A percentile compares a stretch with the other conserved stretches of the same genome.
Conservation (phyloP, 2,888 invertebrate species). For the Tetranychus truncatus region DNA sequence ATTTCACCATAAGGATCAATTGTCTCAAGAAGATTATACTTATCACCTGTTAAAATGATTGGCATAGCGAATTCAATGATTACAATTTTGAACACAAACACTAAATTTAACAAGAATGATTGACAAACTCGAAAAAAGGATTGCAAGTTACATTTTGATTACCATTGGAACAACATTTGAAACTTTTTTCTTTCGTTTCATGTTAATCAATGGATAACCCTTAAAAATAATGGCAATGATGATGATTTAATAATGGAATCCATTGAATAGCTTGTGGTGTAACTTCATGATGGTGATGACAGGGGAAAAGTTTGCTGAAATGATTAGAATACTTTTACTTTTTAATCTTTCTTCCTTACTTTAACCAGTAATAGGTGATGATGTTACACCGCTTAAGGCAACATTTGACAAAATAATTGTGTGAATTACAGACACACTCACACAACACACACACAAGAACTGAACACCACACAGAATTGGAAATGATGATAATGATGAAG, state of each 20-base stretch:
- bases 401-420: no score
- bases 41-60: background rate
- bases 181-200: background rate
- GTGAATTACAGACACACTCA: no score
- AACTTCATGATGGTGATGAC: conserved; percentile 1
- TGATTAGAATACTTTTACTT: background rate
- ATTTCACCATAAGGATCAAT: background rate
- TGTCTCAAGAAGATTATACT: background rate
- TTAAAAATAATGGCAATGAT: background rate
- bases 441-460: no score
- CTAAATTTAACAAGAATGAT: background rate
- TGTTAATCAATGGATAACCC: background rate
- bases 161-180: background rate
- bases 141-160: background rate
- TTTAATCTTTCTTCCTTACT: background rate
- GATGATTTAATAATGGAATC: background rate
- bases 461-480: no score
- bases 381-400: background rate
- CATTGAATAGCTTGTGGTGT: background rate
- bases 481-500: no score
- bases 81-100: background rate
- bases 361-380: background rate
- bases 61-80: background rate
- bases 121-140: background rate
- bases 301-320: background rate